These are phyloP conservation scores for Aphaenogaster rudis DNA, from an alignment of 1,140 invertebrate genomes.

Conservation along the genomic window DNA sequence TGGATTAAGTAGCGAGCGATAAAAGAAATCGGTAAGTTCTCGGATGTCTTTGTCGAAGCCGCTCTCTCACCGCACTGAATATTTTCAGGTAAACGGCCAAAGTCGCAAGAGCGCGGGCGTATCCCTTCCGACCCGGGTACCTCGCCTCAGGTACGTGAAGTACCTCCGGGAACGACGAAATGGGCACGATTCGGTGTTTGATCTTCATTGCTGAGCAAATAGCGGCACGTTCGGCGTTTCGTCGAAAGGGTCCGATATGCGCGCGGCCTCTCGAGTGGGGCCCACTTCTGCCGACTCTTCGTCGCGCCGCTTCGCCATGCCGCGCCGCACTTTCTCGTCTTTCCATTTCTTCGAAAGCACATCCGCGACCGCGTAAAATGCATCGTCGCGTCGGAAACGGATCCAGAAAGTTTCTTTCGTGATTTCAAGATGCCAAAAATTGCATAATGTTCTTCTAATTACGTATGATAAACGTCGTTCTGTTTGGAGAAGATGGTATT, in stretches of 20 bases:
- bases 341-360: conserved; percentile 37
- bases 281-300: conserved; percentile 23
- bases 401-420: background rate
- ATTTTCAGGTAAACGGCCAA: conserved; percentile 69
- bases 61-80: conserved; percentile 24
- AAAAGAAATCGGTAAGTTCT: conserved; percentile 20
- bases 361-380: conserved; percentile 18
- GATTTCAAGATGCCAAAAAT: background rate
- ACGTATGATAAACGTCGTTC: background rate
- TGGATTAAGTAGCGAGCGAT: conserved; percentile 31
- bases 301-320: conserved; percentile 1
- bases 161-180: conserved; percentile 65
- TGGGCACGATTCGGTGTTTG: conserved; percentile 81
- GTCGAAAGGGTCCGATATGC: conserved; percentile 75
- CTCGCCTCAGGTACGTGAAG: conserved; percentile 58
- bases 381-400: conserved; percentile 5
- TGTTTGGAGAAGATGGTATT: background rate
- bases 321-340: conserved; percentile 43
- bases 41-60: conserved; percentile 61
- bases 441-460: background rate
- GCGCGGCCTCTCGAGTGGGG: conserved; percentile 57
- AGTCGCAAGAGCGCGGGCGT: conserved; percentile 34
- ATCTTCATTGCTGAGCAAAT: conserved; percentile 80
- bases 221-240: conserved; percentile 82
- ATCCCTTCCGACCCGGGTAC: background rate